Base-by-base conservation (phyloP, 2,113 vertebrate genomes). In the Mustela lutreola region DNA sequence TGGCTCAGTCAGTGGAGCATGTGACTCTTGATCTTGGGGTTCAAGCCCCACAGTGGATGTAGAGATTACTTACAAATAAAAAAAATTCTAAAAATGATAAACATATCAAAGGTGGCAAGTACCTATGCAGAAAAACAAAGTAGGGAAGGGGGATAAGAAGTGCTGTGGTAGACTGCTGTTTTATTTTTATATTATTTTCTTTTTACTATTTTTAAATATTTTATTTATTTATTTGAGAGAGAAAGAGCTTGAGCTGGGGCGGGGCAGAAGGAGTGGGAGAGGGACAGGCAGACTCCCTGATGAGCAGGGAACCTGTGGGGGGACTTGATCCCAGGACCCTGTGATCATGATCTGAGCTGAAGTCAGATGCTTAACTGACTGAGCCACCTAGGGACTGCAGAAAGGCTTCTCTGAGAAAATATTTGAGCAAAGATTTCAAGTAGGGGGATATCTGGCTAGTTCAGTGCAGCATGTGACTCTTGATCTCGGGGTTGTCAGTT, bases 371-470 rank as follows among this genome's bases (percentile, higher is more conserved):
- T 65, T 65, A 33, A 31, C 63, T 4, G 12, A 65, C 63, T 65
- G 63, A 65, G 63, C 60, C 63, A 65, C 28, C 63, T 5, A 65
- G 53, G 53, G 53, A 56, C 53, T 56, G 1, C 26, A 36, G 56
- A 33, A 31, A 82, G 11, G 15, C 36, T 67, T 60, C 63, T 36
- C 33, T 82, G 65, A 97, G 63, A 84, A 91, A 85, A 56, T 94
- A 83, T 83, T 70, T 87, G 22, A 89, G 36, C 24, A 95, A 92
- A 71, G 39, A 89, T 87, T 93, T 71, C 39, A 79, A 65, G 70
- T 62, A 71, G 62, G 11, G 16, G 67, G 16, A 8, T 70, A 19
- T 70, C 67, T 70, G 67, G 33, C 7, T 70, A 14, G 33, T 16
- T 70, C 67, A 70, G 67, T n/a, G 33, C 33, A 70, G 67, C 33